phyloP scores from a whole-genome alignment of 2,113 vertebrate genomes.

The Hystrix brachyura region DNA sequence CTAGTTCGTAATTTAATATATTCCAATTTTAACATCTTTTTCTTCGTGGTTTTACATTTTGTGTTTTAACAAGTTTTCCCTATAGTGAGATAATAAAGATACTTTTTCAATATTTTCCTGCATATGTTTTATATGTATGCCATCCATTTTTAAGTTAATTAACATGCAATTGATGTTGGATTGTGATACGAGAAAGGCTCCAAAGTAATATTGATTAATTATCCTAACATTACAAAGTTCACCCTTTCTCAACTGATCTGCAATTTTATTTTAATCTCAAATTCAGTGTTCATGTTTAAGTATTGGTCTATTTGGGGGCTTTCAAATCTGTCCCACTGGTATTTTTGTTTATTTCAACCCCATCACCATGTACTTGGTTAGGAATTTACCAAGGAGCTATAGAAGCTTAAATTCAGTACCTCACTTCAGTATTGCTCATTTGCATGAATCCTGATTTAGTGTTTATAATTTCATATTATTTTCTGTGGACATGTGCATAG shows the following conservation, averaged over 20 bases:
- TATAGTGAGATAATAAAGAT: neutral
- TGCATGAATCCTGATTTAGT: neutral
- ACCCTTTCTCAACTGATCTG: neutral
- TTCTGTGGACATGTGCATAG: neutral
- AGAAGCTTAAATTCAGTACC: neutral
- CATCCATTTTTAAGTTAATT: conserved; percentile 36
- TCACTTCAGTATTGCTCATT: neutral
- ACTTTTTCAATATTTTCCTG: neutral
- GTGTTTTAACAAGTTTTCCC: neutral
- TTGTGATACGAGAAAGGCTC: neutral
- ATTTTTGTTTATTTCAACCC: neutral
- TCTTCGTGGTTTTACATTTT: neutral
- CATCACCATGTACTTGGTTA: neutral
- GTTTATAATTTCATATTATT: neutral
- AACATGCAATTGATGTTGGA: conserved; percentile 42
- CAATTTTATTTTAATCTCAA: conserved; percentile 42
- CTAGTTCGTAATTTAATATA: conserved; percentile 25
- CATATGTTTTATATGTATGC: conserved; percentile 19
- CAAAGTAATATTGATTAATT: neutral
- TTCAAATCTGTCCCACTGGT: neutral
- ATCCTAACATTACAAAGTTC: neutral
- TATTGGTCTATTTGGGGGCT: neutral
- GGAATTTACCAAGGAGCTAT: neutral
- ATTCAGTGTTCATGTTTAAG: neutral
- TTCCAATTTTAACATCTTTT: conserved; percentile 28